These are phyloP conservation scores for Ochlodes sylvanus DNA, from an alignment of 2,888 invertebrate species.

Conservation along the genomic window DNA sequence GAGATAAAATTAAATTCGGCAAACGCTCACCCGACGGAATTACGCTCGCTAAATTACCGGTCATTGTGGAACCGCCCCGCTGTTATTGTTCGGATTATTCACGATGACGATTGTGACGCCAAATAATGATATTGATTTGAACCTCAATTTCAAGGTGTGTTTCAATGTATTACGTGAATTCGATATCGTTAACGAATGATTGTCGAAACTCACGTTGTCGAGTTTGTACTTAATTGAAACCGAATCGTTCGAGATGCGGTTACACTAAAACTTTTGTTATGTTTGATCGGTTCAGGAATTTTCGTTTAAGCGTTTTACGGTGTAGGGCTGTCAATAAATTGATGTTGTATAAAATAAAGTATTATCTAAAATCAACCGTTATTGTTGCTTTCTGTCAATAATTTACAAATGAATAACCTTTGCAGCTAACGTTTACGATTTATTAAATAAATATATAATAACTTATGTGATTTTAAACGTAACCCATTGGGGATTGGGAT, in stretches of 20 bases:
- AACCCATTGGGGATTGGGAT: too few relatives aligned
- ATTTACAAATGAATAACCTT: too few relatives aligned
- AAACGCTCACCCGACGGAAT: slow-evolving; percentile 59
- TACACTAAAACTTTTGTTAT: neutral
- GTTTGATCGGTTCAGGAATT: neutral
- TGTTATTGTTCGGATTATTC: slow-evolving; percentile 63
- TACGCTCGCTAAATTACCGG: slow-evolving; percentile 72
- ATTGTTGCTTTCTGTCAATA: too few relatives aligned
- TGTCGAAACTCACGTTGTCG: neutral
- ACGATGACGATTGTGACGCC: slow-evolving; percentile 58
- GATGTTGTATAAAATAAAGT: too few relatives aligned
- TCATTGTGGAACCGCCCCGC: slow-evolving; percentile 62
- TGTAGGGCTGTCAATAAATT: neutral
- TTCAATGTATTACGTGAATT: slow-evolving; percentile 39
- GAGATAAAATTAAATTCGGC: slow-evolving; percentile 73
- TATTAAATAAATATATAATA: too few relatives aligned
- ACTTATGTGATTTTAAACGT: too few relatives aligned
- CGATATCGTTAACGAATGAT: neutral
- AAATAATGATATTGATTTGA: slow-evolving; percentile 67
- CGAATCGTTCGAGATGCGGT: neutral
- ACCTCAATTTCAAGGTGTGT: slow-evolving; percentile 45
- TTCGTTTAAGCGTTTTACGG: neutral
- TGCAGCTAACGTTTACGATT: too few relatives aligned
- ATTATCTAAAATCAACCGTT: too few relatives aligned
- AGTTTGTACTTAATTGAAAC: neutral